Conservation (phyloP, 2,888 invertebrate genomes). For the Laspeyria flexula region DNA sequence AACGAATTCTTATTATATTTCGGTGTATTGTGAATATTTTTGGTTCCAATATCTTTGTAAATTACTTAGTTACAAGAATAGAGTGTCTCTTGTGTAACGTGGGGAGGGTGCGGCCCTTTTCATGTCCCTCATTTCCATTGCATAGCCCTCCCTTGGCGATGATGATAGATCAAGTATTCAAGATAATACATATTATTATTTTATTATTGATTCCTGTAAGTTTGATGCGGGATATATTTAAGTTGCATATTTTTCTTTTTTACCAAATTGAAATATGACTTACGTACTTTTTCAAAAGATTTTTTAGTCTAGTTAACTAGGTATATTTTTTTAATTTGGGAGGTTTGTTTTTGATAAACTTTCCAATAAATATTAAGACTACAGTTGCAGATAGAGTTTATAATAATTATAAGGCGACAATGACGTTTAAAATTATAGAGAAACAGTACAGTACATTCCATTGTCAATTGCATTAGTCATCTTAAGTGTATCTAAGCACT, state of each 20-base stretch:
- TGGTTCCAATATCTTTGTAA: conserved; percentile 24
- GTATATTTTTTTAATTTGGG: too few species aligned
- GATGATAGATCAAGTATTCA: conserved; percentile 59
- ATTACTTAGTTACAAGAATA: conserved; percentile 33
- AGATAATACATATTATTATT: conserved; percentile 17
- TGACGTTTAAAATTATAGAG: background rate
- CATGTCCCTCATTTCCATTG: conserved; percentile 18
- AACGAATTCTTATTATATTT: conserved; percentile 4
- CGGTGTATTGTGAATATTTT: conserved; percentile 9
- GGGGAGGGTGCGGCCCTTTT: conserved; percentile 43
- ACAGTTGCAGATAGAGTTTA: too few species aligned
- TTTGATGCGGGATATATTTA: background rate
- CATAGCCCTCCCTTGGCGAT: conserved; percentile 48
- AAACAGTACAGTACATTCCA: background rate
- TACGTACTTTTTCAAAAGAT: too few species aligned
- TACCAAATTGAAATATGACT: too few species aligned
- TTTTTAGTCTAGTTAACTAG: too few species aligned
- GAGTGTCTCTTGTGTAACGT: conserved; percentile 21
- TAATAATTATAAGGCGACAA: too few species aligned
- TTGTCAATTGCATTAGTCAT: conserved; percentile 27
- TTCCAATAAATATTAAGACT: too few species aligned
- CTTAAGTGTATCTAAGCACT: conserved; percentile 15
- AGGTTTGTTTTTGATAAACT: too few species aligned
- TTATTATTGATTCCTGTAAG: conserved; percentile 1
- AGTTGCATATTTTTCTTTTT: too few species aligned